Base-by-base conservation (phyloP, 1,140 invertebrate genomes). In the Habropoda laboriosa region DNA sequence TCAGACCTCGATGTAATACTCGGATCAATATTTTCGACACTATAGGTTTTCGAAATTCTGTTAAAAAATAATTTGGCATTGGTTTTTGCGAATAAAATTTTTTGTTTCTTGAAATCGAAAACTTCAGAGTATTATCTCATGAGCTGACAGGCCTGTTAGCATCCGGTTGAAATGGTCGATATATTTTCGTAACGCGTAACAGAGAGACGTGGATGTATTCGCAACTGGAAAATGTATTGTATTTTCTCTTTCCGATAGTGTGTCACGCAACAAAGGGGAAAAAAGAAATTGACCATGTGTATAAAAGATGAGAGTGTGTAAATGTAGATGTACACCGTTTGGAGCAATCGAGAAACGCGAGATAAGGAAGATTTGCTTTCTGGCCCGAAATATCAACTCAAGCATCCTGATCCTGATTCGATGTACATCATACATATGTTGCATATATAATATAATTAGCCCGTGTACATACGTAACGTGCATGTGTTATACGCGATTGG, bases 391-490 rank as follows among this genome's bases (percentile, higher is more conserved):
- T 83, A 83, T 76, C 66, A 66, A 72, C 21, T 61, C 21, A 47
- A 79, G 27, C 51, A 77, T 80, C 45, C 71, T 64, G 30, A 73
- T 81, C 57, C 61, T 83, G 75, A 38, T 51, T 71, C 38, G 49
- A 71, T 81, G 58, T 81, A 74, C 45, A n/a, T n/a, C n/a, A 71
- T 74, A 79, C 42, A 79, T 79, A 75, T 40, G 63, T 81, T 73
- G 70, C 58, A 53, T 81, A 81, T 74, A 57, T 79, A 73, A 81
- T 71, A 77, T 73, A 73, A 63, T 71, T 63, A 68, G 42, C 49
- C 55, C n/a, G 45, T 76, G 35, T 76, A 67, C 27, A 60, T 60
- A 74, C 27, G 32, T 49, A 27, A 53, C 12, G 8, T 57, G 68
- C 51, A 3, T 38, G 21, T 40, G 21, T 21, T 12, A 61, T 2